phyloP scores from a whole-genome alignment of 1,140 invertebrate species.

The Magallana ariakensis region DNA sequence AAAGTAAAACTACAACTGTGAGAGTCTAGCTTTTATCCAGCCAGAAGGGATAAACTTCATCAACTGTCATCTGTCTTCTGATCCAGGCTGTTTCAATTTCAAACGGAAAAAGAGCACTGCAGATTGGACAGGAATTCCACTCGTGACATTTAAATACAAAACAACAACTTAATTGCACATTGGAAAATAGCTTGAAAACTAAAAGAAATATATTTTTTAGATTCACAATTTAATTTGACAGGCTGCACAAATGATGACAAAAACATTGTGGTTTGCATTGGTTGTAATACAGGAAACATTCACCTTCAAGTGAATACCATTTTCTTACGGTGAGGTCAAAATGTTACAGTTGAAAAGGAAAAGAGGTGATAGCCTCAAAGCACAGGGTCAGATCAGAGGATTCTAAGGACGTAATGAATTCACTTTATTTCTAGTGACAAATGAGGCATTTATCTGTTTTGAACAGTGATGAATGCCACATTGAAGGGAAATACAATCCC shows the following conservation, averaged over 20 bases:
- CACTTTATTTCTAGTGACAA: constrained; percentile 19
- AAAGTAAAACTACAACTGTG: not conserved
- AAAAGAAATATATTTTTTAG: not conserved
- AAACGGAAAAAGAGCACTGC: not conserved
- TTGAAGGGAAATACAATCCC: constrained; percentile 8
- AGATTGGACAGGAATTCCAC: not conserved
- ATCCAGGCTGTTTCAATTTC: not conserved
- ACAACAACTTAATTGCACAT: not conserved
- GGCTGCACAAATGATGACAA: not conserved
- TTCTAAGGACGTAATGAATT: constrained; percentile 9
- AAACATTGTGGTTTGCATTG: not conserved
- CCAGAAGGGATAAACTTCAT: constrained; percentile 21
- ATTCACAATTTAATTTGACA: not conserved
- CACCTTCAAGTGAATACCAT: constrained; percentile 24
- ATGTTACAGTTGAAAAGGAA: constrained; percentile 31
- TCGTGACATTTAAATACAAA: not conserved
- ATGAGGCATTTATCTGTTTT: constrained; percentile 33
- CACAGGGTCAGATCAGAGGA: constrained; percentile 7
- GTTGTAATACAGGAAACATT: constrained; percentile 10
- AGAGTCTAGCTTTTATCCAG: not conserved
- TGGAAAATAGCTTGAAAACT: not conserved
- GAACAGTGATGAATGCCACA: constrained; percentile 27
- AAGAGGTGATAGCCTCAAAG: constrained; percentile 35
- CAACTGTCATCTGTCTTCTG: constrained; percentile 24
- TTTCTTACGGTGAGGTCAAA: not conserved